Percentiles rank a stretch among this genome's conserved stretches.
Evolutionary conservation across 2,797 vertebrate species (phyloP).

Genomic region (Crocidura indochinensis): DNA sequence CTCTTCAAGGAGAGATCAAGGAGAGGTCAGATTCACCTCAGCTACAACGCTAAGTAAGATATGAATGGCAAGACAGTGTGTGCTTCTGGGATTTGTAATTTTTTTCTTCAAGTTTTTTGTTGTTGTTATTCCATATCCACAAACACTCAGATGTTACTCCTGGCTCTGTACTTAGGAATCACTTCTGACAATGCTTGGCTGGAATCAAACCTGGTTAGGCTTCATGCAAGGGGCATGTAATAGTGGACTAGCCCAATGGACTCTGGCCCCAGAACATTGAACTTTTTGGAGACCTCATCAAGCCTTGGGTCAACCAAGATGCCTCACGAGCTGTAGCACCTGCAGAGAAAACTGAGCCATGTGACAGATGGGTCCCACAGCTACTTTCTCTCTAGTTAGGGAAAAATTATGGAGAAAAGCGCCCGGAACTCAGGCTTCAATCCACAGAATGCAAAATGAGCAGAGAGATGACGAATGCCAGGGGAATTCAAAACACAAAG

Average conservation of each 20-base stretch:
- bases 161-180: too few relatives aligned
- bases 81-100: not conserved
- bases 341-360: not conserved
- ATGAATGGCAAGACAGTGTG: slow-evolving; percentile 6
- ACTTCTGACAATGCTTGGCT: too few relatives aligned
- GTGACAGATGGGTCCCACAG: not conserved
- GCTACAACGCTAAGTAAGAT: not conserved
- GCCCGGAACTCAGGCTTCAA: not conserved
- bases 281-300: slow-evolving; percentile 9
- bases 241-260: too few relatives aligned
- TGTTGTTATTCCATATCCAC: too few relatives aligned
- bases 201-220: too few relatives aligned
- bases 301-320: not conserved
- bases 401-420: not conserved
- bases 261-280: not conserved
- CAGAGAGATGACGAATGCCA: slow-evolving; percentile 65
- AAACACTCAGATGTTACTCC: too few relatives aligned
- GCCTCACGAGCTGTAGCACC: not conserved
- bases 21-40: not conserved
- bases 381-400: not conserved
- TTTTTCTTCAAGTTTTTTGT: too few relatives aligned
- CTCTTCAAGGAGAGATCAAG: not conserved
- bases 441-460: slow-evolving; percentile 60
- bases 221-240: too few relatives aligned
- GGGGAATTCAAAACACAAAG: slow-evolving; percentile 64